A percentile compares a stretch with the other conserved stretches of the same genome.
These are phyloP conservation scores for Pipistrellus pygmaeus DNA, from an alignment of 2,797 vertebrate genomes.

Conservation along the genomic window DNA sequence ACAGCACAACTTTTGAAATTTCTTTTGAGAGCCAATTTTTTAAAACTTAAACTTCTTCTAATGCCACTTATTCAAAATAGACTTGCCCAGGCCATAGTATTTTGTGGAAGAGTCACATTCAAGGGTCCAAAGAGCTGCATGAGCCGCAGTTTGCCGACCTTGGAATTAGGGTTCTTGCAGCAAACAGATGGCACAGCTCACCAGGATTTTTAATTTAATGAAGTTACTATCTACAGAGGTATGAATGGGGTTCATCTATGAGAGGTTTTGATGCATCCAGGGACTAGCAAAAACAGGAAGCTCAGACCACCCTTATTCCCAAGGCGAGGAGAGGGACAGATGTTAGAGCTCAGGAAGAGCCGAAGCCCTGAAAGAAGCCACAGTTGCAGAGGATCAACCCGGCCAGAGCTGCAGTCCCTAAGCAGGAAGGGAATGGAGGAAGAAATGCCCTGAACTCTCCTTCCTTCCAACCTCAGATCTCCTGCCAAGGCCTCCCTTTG, in stretches of 20 bases:
- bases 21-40: too few species aligned
- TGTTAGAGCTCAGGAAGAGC: not conserved
- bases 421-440: not conserved
- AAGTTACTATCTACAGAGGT: not conserved
- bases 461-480: not conserved
- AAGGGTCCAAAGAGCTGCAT: too few species aligned
- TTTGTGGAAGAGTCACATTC: too few species aligned
- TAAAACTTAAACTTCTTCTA: too few species aligned
- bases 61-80: too few species aligned
- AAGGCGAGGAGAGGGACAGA: not conserved
- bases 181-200: not conserved
- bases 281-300: not conserved
- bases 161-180: not conserved
- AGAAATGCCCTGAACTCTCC: not conserved
- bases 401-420: not conserved
- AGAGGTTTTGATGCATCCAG: not conserved
- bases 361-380: not conserved
- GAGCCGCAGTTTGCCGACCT: too few species aligned
- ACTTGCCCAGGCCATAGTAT: too few species aligned
- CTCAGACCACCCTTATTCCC: not conserved
- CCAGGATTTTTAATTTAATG: slow-evolving; percentile 10
- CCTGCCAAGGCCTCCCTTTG: not conserved
- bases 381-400: not conserved
- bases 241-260: not conserved
- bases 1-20: too few species aligned